Percentiles rank a stretch among this genome's conserved stretches.
Conservation (phyloP, 2,888 invertebrate genomes). For the Tiphia femorata region DNA sequence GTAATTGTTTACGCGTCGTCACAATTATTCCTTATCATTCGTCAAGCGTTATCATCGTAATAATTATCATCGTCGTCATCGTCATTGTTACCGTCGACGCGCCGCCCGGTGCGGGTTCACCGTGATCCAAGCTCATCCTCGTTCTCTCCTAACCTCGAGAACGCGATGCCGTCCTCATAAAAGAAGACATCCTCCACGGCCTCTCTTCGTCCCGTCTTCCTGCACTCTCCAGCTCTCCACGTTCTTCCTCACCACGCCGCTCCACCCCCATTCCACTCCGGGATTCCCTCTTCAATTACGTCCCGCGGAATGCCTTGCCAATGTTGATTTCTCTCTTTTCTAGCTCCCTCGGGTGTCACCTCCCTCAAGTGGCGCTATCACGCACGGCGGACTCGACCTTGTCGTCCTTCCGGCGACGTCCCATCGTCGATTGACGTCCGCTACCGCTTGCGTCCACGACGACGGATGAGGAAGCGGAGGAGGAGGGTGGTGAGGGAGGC, state of each 20-base stretch:
- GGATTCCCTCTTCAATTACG: no score
- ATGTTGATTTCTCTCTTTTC: conserved; percentile 40
- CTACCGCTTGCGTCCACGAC: neutral
- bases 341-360: conserved; percentile 28
- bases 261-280: neutral
- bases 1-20: neutral
- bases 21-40: neutral
- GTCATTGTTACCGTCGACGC: conserved; percentile 6
- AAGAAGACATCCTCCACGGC: no score
- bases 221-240: neutral
- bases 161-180: conserved; percentile 2
- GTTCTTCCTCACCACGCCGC: neutral
- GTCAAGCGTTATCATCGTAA: conserved; percentile 25
- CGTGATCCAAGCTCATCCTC: no score
- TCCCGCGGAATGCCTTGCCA: conserved; percentile 51
- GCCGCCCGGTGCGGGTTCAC: no score
- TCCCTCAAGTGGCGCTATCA: conserved; percentile 47
- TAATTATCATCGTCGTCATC: conserved; percentile 15
- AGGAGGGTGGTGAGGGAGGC: neutral
- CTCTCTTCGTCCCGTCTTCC: neutral
- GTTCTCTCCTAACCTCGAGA: no score
- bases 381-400: conserved; percentile 30
- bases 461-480: neutral
- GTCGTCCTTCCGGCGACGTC: conserved; percentile 24
- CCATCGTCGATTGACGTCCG: neutral